phyloP scores from a whole-genome alignment of 2,113 vertebrate species.

The Excalfactoria chinensis region DNA sequence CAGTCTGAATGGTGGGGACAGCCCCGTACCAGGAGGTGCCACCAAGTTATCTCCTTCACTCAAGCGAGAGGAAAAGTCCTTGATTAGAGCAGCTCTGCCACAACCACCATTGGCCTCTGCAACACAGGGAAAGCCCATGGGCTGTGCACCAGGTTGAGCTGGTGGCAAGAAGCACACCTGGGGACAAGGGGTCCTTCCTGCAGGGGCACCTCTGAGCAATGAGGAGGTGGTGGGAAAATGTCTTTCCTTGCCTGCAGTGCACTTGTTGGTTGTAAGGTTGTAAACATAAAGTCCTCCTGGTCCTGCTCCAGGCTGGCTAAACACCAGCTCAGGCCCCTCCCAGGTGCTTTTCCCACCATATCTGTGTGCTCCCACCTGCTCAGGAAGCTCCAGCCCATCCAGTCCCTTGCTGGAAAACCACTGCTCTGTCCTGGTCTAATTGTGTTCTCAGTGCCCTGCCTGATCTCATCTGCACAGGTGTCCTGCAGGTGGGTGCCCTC shows the following conservation, averaged over 20 bases:
- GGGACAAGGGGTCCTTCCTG: background rate
- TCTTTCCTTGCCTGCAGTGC: background rate
- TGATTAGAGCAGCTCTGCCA: background rate
- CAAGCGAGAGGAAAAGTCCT: background rate
- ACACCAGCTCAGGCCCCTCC: background rate
- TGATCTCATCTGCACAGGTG: background rate
- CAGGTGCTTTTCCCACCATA: background rate
- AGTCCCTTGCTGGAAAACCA: background rate
- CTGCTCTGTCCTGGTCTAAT: slow-evolving; percentile 44
- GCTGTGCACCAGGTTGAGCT: rapidly evolving
- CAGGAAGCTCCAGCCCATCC: slow-evolving; percentile 16
- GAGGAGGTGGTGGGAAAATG: slow-evolving; percentile 5
- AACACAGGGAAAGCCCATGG: background rate
- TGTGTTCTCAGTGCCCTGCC: background rate
- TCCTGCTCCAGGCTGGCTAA: background rate
- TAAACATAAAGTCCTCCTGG: background rate
- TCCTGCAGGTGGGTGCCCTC: background rate
- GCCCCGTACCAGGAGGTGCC: background rate
- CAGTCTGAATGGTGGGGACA: background rate
- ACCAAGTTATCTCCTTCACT: background rate
- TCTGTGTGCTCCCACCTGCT: slow-evolving; percentile 40
- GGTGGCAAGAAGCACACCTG: background rate
- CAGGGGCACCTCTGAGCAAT: background rate
- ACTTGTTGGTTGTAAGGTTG: background rate
- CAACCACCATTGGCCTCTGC: background rate